phyloP scores from a whole-genome alignment of 2,888 invertebrate species.

The Parnassius orleans region DNA sequence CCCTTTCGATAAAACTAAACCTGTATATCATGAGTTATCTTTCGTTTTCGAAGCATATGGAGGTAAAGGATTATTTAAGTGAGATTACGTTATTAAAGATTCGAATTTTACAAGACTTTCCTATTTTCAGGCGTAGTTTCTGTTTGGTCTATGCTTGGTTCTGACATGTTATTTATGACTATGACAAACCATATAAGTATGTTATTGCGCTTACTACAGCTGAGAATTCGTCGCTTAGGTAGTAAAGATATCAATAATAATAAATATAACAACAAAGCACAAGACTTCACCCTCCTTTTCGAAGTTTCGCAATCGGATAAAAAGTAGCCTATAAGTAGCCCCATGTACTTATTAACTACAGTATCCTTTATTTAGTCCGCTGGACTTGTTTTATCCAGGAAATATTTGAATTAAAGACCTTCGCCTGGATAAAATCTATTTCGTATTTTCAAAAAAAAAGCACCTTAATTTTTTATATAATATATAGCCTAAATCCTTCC shows the following conservation, averaged over 20 bases:
- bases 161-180: conserved; percentile 61
- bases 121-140: conserved; percentile 47
- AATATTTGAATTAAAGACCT: too few species aligned
- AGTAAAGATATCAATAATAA: conserved; percentile 6
- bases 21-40: conserved; percentile 49
- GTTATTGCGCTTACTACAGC: conserved; percentile 56
- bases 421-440: too few species aligned
- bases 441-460: too few species aligned
- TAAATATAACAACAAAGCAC: background rate
- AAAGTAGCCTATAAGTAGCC: too few species aligned
- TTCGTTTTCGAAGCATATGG: conserved; percentile 56
- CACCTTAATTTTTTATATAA: too few species aligned
- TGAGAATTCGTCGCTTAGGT: conserved; percentile 52
- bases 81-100: too few species aligned
- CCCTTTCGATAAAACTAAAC: conserved; percentile 65
- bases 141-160: conserved; percentile 60
- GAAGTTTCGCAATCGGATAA: too few species aligned
- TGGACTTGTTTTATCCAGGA: too few species aligned
- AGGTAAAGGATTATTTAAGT: conserved; percentile 40
- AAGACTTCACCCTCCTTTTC: conserved; percentile 32
- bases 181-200: conserved; percentile 68
- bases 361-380: too few species aligned
- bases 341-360: too few species aligned
- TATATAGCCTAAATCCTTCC: too few species aligned
- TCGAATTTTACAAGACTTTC: background rate